phyloP scores from a whole-genome alignment of 2,888 invertebrate genomes.

The Adela reaumurella region DNA sequence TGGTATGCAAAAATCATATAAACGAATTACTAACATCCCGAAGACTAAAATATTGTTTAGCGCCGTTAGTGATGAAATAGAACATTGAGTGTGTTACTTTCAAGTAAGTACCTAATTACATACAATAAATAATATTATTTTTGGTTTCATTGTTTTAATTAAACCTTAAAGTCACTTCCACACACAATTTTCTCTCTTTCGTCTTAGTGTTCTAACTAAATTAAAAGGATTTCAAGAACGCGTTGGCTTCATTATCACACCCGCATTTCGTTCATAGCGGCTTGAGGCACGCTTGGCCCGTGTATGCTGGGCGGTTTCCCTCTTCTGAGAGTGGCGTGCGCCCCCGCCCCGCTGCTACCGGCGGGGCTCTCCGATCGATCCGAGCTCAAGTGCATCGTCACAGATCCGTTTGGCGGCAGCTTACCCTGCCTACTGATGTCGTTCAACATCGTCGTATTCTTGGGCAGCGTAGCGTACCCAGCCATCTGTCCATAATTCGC shows the following conservation, averaged over 20 bases:
- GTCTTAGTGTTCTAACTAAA: no score
- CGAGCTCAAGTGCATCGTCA: slow-evolving; percentile 44
- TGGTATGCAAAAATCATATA: no score
- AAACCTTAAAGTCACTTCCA: no score
- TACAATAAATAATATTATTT: no score
- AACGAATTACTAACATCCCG: no score
- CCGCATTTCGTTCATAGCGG: slow-evolving; percentile 86
- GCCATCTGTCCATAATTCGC: slow-evolving; percentile 42
- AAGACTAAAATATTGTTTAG: no score
- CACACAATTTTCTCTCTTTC: no score
- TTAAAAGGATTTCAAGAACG: no score
- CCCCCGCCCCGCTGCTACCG: slow-evolving; percentile 29
- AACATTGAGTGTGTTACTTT: no score
- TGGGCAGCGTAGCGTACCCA: slow-evolving; percentile 57
- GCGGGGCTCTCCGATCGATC: slow-evolving; percentile 19
- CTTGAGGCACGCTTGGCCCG: slow-evolving; percentile 68
- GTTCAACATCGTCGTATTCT: slow-evolving; percentile 46
- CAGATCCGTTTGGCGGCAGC: slow-evolving; percentile 59
- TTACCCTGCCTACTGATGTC: slow-evolving; percentile 58
- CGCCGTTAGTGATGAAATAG: no score
- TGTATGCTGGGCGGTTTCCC: slow-evolving; percentile 42
- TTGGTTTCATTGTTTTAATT: no score
- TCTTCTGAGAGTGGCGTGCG: slow-evolving; percentile 42
- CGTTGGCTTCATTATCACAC: slow-evolving; percentile 73
- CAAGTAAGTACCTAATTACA: no score